Evolutionary conservation across 2,888 invertebrate species (phyloP).

Genomic region (Catocala sponsa): DNA sequence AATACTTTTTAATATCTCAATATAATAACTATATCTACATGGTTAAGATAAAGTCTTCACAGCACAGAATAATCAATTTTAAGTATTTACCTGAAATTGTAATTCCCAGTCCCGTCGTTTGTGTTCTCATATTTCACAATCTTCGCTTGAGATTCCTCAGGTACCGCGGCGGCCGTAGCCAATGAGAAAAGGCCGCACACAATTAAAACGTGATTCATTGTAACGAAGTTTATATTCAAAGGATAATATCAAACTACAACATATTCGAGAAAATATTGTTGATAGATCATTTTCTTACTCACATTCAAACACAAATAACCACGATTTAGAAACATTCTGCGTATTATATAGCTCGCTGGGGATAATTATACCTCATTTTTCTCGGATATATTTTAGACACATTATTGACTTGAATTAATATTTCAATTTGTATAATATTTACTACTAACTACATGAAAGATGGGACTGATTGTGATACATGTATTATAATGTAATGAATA

Average conservation of each 20-base stretch:
- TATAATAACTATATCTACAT: no score
- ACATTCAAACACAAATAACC: constrained; percentile 16
- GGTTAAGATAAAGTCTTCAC: no score
- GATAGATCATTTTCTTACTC: constrained; percentile 10
- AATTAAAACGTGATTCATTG: constrained; percentile 32
- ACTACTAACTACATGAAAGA: no score
- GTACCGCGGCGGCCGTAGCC: constrained; percentile 33
- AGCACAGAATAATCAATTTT: not conserved
- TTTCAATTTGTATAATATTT: no score
- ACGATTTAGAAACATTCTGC: constrained; percentile 9
- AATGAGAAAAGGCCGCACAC: constrained; percentile 28
- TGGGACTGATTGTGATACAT: no score
- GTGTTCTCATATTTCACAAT: constrained; percentile 46
- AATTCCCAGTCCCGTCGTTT: constrained; percentile 54
- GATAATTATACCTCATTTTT: constrained; percentile 4
- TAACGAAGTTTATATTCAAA: constrained; percentile 15
- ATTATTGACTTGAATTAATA: no score
- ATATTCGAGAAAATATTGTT: constrained; percentile 5
- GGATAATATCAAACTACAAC: not conserved
- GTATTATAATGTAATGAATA: no score
- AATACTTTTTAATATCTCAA: no score
- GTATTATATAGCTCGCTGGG: constrained; percentile 14
- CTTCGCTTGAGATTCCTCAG: constrained; percentile 47
- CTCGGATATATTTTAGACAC: not conserved
- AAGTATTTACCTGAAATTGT: constrained; percentile 52